A percentile compares a stretch with the other conserved stretches of the same genome.
phyloP scores from a whole-genome alignment of 2,113 vertebrate species.

The Chaetura pelagica region DNA sequence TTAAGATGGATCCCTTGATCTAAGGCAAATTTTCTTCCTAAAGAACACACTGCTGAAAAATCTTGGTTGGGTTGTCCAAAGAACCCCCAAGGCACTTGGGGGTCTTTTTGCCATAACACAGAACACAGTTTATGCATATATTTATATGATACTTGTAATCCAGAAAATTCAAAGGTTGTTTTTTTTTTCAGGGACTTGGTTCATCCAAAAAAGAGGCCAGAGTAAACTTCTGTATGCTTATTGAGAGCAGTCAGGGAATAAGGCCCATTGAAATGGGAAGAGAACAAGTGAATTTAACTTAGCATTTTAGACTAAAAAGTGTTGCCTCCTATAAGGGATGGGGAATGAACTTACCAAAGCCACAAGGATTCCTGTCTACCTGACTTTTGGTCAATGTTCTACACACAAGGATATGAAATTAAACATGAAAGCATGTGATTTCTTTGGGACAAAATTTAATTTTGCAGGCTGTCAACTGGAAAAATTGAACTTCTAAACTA shows the following conservation, averaged over 20 bases:
- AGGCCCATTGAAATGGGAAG: background rate
- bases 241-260: background rate
- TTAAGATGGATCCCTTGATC: background rate
- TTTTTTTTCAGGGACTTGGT: background rate
- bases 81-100: background rate
- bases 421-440: slow-evolving; percentile 30
- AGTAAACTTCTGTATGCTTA: background rate
- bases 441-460: slow-evolving; percentile 39
- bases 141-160: background rate
- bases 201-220: background rate
- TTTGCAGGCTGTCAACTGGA: slow-evolving; percentile 29
- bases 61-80: background rate
- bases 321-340: background rate
- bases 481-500: slow-evolving; percentile 44
- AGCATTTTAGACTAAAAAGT: background rate
- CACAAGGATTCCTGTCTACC: background rate
- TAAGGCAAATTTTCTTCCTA: background rate
- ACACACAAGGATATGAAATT: background rate
- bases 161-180: background rate
- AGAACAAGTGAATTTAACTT: background rate
- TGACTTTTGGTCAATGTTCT: background rate
- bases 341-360: background rate
- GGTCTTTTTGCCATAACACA: background rate
- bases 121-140: background rate
- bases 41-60: background rate